Evolutionary conservation across 2,113 vertebrate genomes (phyloP), one percentile per base, ranked within the genome.

Genomic region (Oncorhynchus clarkii): DNA sequence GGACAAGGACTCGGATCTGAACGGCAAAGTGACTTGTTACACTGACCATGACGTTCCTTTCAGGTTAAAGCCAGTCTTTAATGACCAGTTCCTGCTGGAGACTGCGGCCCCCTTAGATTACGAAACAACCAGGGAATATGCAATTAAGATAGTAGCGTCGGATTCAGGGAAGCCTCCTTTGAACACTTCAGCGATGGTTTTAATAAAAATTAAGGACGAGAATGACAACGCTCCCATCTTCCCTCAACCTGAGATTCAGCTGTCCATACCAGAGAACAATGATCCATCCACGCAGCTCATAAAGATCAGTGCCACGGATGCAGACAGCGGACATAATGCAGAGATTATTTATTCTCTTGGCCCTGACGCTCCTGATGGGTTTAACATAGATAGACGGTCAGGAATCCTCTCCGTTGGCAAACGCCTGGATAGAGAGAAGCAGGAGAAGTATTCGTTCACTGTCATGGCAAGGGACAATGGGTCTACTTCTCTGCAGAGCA

Each of bases 141-240:
- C 96, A 81, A 96, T 99, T 93, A 96, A 96, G 93, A 95, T 99
- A 86, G 93, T 98, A 82, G 97, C 98, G 57, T 95, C 96, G 5
- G 98, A 99, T 93, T 96, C 96, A 70, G 98, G 98, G 31, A 97
- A 96, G 57, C 98, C 98, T 84, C 94, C 97, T 82, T 89, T 99
- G 87, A 99, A 98, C 90, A 96, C 97, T 80, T 97, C 97, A 70
- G 95, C 98, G 54, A 98, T 96, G 95, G 95, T 99, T 39, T 91
- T 98, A 78, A 95, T 99, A 92, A 99, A 97, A 96, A 95, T 99
- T 79, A 99, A 97, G 89, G 98, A 99, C 84, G 98, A 99, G 88
- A 99, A 99, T 54, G 97, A 99, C 91, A 99, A 99, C 65, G 91
- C 93, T 24, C 98, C 98, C 0, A 89, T 97, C 86, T 99, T 99